Evolutionary conservation across 2,113 vertebrate genomes (phyloP).

Genomic region (Hippocampus abdominalis): DNA sequence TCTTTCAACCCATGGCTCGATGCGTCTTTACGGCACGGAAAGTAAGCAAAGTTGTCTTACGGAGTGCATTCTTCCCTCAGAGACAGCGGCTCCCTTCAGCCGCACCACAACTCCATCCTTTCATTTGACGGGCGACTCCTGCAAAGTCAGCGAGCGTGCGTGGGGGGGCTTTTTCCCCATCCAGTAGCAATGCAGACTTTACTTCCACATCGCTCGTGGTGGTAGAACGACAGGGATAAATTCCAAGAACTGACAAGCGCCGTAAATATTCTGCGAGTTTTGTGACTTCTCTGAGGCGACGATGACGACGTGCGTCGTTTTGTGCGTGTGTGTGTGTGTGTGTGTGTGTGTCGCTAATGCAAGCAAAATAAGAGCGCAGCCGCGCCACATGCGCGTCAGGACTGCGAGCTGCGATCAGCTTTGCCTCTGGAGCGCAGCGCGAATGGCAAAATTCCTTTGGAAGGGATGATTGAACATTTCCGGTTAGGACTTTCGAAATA

Average conservation of each 20-base stretch:
- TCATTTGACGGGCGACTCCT: constrained; percentile 17
- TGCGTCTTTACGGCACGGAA: constrained; percentile 44
- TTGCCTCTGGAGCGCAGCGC: constrained; percentile 30
- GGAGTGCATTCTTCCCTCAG: constrained; percentile 49
- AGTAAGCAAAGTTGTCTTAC: constrained; percentile 27
- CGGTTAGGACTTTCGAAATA: constrained; percentile 32
- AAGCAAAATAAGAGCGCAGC: constrained; percentile 23
- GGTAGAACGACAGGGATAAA: neutral
- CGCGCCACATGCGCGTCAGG: constrained; percentile 33
- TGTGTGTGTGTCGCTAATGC: constrained; percentile 23
- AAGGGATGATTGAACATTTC: neutral
- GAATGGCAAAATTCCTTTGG: neutral
- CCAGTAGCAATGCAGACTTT: constrained; percentile 25
- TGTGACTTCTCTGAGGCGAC: constrained; percentile 22
- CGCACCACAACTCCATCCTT: constrained; percentile 50
- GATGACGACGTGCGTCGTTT: neutral
- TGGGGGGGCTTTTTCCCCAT: constrained; percentile 8
- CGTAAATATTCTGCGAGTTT: constrained; percentile 9
- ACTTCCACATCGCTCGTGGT: constrained; percentile 37
- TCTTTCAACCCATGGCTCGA: constrained; percentile 65
- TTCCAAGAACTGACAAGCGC: neutral
- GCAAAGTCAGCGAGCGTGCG: constrained; percentile 12
- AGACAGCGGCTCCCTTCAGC: constrained; percentile 5
- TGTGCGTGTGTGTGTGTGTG: neutral
- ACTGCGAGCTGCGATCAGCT: constrained; percentile 39